Conservation (phyloP, 2,113 vertebrate genomes). For the Pavo muticus region DNA sequence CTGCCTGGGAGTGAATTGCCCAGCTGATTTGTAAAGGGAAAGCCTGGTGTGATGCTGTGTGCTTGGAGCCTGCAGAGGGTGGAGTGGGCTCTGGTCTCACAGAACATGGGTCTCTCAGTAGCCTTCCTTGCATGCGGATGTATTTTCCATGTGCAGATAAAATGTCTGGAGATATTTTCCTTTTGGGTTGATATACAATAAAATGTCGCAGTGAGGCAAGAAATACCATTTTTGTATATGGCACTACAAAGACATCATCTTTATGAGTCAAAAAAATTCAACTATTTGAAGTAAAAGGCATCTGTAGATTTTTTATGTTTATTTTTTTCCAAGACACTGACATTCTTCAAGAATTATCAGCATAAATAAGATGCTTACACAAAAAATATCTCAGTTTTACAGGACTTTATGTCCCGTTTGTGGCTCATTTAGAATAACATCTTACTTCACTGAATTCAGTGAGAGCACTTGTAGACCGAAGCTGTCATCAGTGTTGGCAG, state of each 20-base stretch:
- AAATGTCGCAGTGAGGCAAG: not conserved
- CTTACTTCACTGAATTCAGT: not conserved
- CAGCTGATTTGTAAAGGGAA: not conserved
- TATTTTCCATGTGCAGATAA: not conserved
- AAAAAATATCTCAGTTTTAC: not conserved
- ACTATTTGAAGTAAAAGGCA: not conserved
- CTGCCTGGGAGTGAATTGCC: not conserved
- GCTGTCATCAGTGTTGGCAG: not conserved
- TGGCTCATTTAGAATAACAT: not conserved
- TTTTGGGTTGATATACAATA: not conserved
- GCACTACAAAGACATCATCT: not conserved
- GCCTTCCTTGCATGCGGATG: not conserved
- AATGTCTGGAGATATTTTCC: not conserved
- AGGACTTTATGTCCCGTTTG: not conserved
- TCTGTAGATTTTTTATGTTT: not conserved
- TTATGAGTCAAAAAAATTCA: not conserved
- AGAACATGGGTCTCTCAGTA: rapidly evolving
- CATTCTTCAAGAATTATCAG: not conserved
- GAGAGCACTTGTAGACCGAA: not conserved
- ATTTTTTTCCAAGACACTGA: not conserved
- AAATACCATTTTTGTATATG: not conserved
- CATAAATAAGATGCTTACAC: not conserved
- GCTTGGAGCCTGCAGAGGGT: not conserved
- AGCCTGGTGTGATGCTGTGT: rapidly evolving
- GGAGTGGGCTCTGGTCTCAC: rapidly evolving